Conservation (phyloP, 2,797 vertebrate species). For the Triplophysa bombifrons region DNA sequence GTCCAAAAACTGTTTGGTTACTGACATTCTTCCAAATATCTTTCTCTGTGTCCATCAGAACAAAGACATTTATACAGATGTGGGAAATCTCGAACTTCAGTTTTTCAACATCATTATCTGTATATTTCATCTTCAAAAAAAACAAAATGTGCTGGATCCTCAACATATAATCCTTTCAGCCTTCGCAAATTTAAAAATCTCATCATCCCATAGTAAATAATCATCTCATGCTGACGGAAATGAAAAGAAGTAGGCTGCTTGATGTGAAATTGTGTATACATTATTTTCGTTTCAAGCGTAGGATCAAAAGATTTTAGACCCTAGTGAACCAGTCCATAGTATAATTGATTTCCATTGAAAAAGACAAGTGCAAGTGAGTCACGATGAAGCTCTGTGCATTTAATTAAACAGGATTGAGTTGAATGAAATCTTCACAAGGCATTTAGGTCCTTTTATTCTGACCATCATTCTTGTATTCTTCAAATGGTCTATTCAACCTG, state of each 20-base stretch:
- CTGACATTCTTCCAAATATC: no score
- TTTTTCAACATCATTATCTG: background rate
- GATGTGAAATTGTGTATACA: background rate
- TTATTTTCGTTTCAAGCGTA: background rate
- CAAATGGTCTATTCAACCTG: background rate
- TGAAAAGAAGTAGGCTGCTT: background rate
- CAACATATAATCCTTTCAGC: background rate
- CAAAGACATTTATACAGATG: no score
- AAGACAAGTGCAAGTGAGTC: constrained; percentile 31
- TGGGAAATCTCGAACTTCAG: no score
- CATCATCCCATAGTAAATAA: background rate
- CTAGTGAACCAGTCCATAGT: background rate
- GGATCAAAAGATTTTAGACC: background rate
- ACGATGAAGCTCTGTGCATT: constrained; percentile 30
- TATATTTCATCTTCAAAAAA: background rate
- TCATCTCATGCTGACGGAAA: background rate
- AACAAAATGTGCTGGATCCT: background rate
- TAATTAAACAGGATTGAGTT: constrained; percentile 16
- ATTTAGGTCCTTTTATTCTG: constrained; percentile 10
- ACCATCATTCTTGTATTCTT: background rate
- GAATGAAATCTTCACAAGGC: constrained; percentile 2
- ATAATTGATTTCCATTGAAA: background rate
- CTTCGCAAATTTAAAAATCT: background rate
- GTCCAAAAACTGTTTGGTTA: no score
- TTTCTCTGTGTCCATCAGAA: no score